phyloP scores from a whole-genome alignment of 2,113 vertebrate genomes.

The Paramormyrops kingsleyae region DNA sequence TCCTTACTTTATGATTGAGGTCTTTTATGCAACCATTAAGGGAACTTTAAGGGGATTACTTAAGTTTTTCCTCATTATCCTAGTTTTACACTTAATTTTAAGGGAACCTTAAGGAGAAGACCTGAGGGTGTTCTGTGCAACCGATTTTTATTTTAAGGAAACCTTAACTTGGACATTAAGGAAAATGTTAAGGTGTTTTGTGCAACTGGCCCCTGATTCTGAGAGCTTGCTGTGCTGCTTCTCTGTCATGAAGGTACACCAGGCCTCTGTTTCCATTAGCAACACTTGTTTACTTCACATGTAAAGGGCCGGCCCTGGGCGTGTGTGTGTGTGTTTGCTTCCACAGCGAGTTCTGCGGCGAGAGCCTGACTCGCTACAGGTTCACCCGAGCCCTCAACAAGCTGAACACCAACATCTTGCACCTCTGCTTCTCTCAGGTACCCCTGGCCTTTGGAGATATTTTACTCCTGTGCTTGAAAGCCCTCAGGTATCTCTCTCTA shows the following conservation, averaged over 20 bases:
- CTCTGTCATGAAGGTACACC: neutral
- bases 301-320: neutral
- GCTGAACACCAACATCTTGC: slow-evolving; percentile 90
- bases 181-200: neutral
- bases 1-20: neutral
- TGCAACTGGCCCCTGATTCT: neutral
- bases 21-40: neutral
- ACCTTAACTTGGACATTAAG: neutral
- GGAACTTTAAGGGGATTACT: neutral
- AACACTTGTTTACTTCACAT: neutral
- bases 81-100: neutral
- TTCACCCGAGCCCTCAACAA: slow-evolving; percentile 91
- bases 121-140: neutral
- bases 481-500: neutral
- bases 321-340: slow-evolving; percentile 9
- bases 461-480: neutral
- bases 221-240: neutral
- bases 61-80: neutral
- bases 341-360: slow-evolving; percentile 90
- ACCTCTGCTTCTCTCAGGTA: slow-evolving; percentile 98
- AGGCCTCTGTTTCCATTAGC: neutral
- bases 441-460: neutral
- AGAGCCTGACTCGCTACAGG: slow-evolving; percentile 85
- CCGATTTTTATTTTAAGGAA: neutral
- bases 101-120: neutral